Evolutionary conservation across 2,113 vertebrate genomes (phyloP).

Genomic region (Etia nguti): DNA sequence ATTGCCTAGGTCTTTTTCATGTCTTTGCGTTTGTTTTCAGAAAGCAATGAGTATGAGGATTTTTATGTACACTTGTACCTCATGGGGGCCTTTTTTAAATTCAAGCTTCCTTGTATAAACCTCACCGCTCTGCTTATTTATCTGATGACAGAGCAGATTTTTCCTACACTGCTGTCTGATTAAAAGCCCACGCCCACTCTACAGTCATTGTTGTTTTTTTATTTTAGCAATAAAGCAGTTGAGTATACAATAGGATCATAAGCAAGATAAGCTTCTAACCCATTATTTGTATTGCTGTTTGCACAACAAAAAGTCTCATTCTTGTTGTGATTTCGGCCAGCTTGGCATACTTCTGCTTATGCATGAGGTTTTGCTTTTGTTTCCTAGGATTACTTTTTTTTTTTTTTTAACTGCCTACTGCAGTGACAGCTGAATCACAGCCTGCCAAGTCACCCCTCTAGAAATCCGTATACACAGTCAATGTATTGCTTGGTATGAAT

Average conservation of each 20-base stretch:
- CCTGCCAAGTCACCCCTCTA: neutral
- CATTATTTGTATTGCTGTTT: neutral
- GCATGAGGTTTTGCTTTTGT: neutral
- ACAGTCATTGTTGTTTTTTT: neutral
- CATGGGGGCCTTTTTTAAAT: neutral
- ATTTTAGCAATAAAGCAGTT: neutral
- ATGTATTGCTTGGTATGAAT: neutral
- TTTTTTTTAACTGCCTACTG: neutral
- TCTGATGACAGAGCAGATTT: neutral
- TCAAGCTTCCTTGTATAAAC: neutral
- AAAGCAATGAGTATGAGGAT: too few relatives aligned
- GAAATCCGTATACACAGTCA: neutral
- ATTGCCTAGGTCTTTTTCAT: neutral
- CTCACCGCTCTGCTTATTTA: neutral
- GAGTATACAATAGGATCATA: neutral
- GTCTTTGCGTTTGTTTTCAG: neutral
- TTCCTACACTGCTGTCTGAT: neutral
- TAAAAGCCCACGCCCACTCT: neutral
- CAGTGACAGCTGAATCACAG: neutral
- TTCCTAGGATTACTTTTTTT: neutral
- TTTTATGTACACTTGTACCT: neutral
- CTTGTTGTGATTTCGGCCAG: neutral
- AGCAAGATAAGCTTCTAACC: neutral
- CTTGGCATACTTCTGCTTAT: neutral
- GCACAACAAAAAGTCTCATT: neutral